Evolutionary conservation across 2,888 invertebrate species (phyloP), one percentile per base, ranked within the genome.

Genomic region (Corbicula japonica): DNA sequence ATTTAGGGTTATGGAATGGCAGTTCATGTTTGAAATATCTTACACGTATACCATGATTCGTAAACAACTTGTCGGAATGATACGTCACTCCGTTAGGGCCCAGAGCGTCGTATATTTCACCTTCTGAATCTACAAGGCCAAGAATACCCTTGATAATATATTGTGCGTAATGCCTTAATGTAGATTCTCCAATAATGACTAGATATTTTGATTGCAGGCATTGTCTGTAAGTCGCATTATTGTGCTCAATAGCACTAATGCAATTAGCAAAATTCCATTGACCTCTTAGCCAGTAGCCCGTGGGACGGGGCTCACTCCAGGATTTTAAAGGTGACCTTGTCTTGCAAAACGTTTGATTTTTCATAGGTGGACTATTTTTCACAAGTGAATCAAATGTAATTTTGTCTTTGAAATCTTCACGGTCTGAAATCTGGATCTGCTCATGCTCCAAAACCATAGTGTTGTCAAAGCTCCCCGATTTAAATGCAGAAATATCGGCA

Each of bases 181-280:
- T 78, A 18, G 78, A 82, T 52, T 82, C 82, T 8, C 82, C 82
- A 6, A 78, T 28, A 12, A 78, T 30, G 6, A 72, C 28, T 0
- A 82, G 10, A 6, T 41, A 63, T 76, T 82, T 82, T 30, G 68
- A 69, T 26, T 60, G 54, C n/a, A 82, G 54, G 60, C 82, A 82
- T 2, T 15, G 12, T 35, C 56, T 68, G 46, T 72, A 78, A 0
- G 35, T 10, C 3, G 34, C 26, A 12, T 23, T 38, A 4, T 48
- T 32, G 4, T 54, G 21, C 5, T 15, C 23, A 21, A 46, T 44
- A 6, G 34, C 21, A 18, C 44, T 30, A 23, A 46, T 23, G 63
- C 79, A 75, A 26, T 61, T 28, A 2, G 32, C 23, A 18, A 65
- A 35, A 1, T 46, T 48, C 79, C 79, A 71, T 12, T 23, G 28